Percentiles rank a stretch among this genome's conserved stretches.
These are phyloP conservation scores for Amniataba percoides DNA, from an alignment of 2,797 vertebrate genomes.

Conservation along the genomic window DNA sequence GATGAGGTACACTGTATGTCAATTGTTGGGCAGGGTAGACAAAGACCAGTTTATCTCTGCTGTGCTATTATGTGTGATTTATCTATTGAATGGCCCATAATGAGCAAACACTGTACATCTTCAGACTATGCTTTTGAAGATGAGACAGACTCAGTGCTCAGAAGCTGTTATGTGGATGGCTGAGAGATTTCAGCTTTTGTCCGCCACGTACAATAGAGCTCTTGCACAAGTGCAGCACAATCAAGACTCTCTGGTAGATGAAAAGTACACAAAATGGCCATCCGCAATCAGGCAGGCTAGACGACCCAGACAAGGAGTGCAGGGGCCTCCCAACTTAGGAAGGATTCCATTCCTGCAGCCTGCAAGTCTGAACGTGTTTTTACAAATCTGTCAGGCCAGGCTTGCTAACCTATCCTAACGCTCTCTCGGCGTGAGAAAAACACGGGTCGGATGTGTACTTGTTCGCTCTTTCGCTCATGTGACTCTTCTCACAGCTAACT, in stretches of 20 bases:
- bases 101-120: slow-evolving; percentile 84
- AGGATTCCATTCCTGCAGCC: slow-evolving; percentile 69
- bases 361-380: slow-evolving; percentile 73
- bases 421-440: slow-evolving; percentile 60
- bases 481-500: slow-evolving; percentile 50
- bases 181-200: slow-evolving; percentile 83
- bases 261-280: slow-evolving; percentile 85
- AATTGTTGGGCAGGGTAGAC: slow-evolving; percentile 78
- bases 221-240: slow-evolving; percentile 81
- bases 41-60: slow-evolving; percentile 81
- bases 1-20: slow-evolving; percentile 77
- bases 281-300: slow-evolving; percentile 81
- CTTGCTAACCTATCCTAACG: slow-evolving; percentile 81
- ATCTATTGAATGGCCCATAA: slow-evolving; percentile 86
- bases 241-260: slow-evolving; percentile 84
- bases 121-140: slow-evolving; percentile 81
- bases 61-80: slow-evolving; percentile 83
- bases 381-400: slow-evolving; percentile 56
- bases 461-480: slow-evolving; percentile 9
- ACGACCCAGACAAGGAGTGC: slow-evolving; percentile 63
- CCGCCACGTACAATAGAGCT: slow-evolving; percentile 80
- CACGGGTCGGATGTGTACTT: slow-evolving; percentile 53
- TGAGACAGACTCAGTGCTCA: slow-evolving; percentile 73
- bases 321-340: slow-evolving; percentile 61
- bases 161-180: slow-evolving; percentile 74